Conservation (phyloP, 2,888 invertebrate genomes). For the Archaeoteleia sp. region DNA sequence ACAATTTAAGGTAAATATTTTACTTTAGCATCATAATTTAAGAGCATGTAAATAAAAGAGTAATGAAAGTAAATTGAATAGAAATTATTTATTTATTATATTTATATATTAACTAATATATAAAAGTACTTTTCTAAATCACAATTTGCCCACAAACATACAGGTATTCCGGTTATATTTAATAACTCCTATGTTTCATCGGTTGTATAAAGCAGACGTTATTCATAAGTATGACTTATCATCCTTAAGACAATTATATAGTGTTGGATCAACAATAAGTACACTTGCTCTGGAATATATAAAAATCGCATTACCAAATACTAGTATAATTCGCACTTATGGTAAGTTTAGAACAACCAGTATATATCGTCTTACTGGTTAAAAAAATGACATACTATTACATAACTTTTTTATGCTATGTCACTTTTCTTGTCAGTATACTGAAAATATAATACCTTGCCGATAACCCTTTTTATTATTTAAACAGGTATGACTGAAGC, state of each 20-base stretch:
- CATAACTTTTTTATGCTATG: too few species aligned
- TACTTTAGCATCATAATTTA: not conserved
- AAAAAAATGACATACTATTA: too few species aligned
- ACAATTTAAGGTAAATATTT: conserved; percentile 64
- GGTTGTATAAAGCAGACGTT: conserved; percentile 54
- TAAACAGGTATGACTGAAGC: conserved; percentile 43
- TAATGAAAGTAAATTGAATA: too few species aligned
- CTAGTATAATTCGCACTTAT: conserved; percentile 54
- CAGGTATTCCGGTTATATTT: conserved; percentile 59
- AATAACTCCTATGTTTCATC: conserved; percentile 52
- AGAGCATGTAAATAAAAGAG: too few species aligned
- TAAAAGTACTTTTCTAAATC: not conserved
- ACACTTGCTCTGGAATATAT: conserved; percentile 50
- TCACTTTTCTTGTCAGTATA: too few species aligned
- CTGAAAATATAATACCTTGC: too few species aligned
- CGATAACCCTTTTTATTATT: too few species aligned
- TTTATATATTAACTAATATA: too few species aligned
- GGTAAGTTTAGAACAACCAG: conserved; percentile 57
- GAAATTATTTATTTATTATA: too few species aligned
- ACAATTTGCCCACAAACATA: too few species aligned
- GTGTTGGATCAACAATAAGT: conserved; percentile 60
- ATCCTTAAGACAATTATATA: conserved; percentile 52
- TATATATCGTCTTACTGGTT: too few species aligned
- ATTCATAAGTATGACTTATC: conserved; percentile 56
- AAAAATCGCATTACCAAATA: conserved; percentile 46